These are phyloP conservation scores for Tribolium castaneum DNA, from an alignment of 1,140 invertebrate species.

Conservation along the genomic window DNA sequence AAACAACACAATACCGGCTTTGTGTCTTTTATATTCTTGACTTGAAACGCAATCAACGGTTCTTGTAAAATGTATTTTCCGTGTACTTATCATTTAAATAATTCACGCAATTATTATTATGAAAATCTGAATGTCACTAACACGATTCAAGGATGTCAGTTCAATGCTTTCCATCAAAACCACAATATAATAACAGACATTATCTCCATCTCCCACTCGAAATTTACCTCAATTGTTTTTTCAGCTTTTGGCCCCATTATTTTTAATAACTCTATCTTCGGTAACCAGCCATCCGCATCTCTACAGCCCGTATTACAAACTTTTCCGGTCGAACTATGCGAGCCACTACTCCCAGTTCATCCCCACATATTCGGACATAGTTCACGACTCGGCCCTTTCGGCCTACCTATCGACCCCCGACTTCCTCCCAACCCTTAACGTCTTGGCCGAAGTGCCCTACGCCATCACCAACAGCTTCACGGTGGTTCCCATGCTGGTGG, in stretches of 20 bases:
- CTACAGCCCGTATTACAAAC: constrained; percentile 49
- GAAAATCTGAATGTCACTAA: no score
- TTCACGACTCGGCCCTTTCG: constrained; percentile 34
- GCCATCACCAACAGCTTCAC: constrained; percentile 55
- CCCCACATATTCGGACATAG: constrained; percentile 22
- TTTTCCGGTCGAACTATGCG: constrained; percentile 41
- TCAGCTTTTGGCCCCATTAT: not conserved
- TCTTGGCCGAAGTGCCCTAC: constrained; percentile 57
- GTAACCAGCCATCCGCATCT: constrained; percentile 41
- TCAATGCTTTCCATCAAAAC: no score
- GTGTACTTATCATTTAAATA: not conserved
- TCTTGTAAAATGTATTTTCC: not conserved
- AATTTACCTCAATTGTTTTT: not conserved
- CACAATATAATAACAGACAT: no score
- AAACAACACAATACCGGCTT: not conserved
- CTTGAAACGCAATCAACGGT: not conserved
- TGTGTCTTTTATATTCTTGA: not conserved
- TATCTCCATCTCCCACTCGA: no score
- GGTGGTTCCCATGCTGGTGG: constrained; percentile 55
- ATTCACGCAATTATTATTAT: not conserved
- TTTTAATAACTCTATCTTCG: not conserved
- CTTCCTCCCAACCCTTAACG: constrained; percentile 51
- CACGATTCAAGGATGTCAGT: no score
- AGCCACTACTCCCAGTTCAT: constrained; percentile 40
- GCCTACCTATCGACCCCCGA: constrained; percentile 42